Evolutionary conservation across 1,140 invertebrate genomes (phyloP), one percentile per base, ranked within the genome.

Genomic region (Drosophila arawakana): DNA sequence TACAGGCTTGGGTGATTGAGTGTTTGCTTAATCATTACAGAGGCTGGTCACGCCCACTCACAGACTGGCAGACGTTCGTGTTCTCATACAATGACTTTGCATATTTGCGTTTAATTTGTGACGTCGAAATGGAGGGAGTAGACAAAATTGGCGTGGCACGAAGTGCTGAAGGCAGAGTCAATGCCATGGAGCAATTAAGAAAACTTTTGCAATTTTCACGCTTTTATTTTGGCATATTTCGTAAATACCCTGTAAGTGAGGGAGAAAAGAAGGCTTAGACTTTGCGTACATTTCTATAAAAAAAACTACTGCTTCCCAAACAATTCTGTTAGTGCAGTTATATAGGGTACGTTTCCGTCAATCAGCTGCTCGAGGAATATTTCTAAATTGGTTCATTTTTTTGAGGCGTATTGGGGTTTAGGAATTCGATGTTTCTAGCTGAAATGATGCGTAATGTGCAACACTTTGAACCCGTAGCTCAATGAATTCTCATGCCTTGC

Each of bases 161-260:
- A 25, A 13, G 9, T 6, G n/a, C 34, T 39, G 52, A 7, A 18
- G 34, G 9, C 10, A 47, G 35, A 52, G 35, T 13, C 44, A 30
- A 13, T 15, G 10, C 3, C 34, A 61, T 59, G 67, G 54, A 89
- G 81, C 84, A 88, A 88, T 88, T 88, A 88, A 89, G 80, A 83
- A 88, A 88, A 88, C 84, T 88, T 88, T 88, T 83, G 80, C 75
- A 88, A 88, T 88, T 88, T 88, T 80, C 84, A 83, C 78, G 83
- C 83, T 78, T 89, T 89, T 89, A 75, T 83, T 83, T 80, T 58
- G 68, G 54, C 73, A 70, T 63, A 74, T 66, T 80, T 73, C 66
- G 62, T 37, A 35, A 35, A 67, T 65, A 63, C 39, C 50, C 72
- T 63, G 47, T 43, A 57, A 39, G 18, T 9, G 4, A 13, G 11